Conservation (phyloP, 2,888 invertebrate genomes). For the Megamerina dolium region DNA sequence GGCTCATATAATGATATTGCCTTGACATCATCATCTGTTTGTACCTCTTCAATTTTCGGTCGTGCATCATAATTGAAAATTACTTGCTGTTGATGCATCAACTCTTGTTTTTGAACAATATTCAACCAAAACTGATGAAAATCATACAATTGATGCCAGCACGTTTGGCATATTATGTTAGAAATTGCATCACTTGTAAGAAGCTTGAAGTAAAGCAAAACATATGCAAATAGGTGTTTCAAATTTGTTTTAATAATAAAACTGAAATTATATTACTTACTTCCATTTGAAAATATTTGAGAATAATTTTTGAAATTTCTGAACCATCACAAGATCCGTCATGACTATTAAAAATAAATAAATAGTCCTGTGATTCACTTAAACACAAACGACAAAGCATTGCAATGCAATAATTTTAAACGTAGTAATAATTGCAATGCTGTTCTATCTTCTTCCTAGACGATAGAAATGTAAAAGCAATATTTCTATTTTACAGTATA, state of each 20-base stretch:
- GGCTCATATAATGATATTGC: conserved; percentile 4
- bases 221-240: no score
- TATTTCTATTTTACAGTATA: no score
- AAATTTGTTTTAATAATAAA: background rate
- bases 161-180: conserved; percentile 20
- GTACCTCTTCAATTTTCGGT: conserved; percentile 7
- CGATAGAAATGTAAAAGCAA: no score
- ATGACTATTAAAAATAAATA: conserved; percentile 1
- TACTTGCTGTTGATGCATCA: conserved; percentile 7
- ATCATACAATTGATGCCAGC: conserved; percentile 21
- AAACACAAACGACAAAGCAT: conserved; percentile 23
- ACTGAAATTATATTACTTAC: conserved; percentile 15
- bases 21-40: background rate
- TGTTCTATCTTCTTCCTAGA: no score
- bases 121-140: conserved; percentile 21
- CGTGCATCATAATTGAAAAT: no score
- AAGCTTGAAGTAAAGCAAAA: conserved; percentile 6
- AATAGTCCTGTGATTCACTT: conserved; percentile 5
- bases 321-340: no score
- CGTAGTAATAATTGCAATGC: no score
- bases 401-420: no score
- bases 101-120: conserved; percentile 21
- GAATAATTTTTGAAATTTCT: conserved; percentile 12
- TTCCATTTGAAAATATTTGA: conserved; percentile 20
- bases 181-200: conserved; percentile 11